Conservation (phyloP, 2,113 vertebrate species). For the Lynx canadensis region DNA sequence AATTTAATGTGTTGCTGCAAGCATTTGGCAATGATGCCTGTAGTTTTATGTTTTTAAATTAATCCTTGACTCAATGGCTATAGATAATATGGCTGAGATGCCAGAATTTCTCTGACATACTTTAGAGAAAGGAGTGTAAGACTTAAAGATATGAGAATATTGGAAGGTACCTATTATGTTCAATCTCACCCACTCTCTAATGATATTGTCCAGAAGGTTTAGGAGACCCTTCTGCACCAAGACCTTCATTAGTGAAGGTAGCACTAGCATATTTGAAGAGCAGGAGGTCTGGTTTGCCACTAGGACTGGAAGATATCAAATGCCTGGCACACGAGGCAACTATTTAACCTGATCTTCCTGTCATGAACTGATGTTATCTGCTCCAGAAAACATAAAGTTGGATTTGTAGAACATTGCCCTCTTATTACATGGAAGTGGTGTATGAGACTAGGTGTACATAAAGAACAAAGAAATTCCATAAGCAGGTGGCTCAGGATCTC, state of each 20-base stretch:
- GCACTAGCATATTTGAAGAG: background rate
- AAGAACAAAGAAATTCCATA: background rate
- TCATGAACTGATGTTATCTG: background rate
- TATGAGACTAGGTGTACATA: background rate
- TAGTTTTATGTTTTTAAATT: background rate
- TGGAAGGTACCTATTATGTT: background rate
- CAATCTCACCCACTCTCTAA: background rate
- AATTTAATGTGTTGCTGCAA: background rate
- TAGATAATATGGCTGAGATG: background rate
- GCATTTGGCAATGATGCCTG: background rate
- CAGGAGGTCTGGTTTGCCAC: background rate
- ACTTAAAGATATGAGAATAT: background rate
- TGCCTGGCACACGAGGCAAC: background rate
- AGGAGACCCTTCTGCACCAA: background rate
- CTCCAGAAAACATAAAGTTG: background rate
- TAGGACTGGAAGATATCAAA: background rate
- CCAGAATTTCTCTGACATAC: background rate
- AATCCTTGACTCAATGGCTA: background rate
- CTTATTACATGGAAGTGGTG: background rate
- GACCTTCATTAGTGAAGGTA: background rate
- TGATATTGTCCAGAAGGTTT: background rate
- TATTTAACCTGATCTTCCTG: background rate
- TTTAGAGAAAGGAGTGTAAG: background rate
- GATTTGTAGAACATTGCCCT: background rate
- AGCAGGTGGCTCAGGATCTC: background rate